Evolutionary conservation across 2,113 vertebrate genomes (phyloP).

Genomic region (Pipra filicauda): DNA sequence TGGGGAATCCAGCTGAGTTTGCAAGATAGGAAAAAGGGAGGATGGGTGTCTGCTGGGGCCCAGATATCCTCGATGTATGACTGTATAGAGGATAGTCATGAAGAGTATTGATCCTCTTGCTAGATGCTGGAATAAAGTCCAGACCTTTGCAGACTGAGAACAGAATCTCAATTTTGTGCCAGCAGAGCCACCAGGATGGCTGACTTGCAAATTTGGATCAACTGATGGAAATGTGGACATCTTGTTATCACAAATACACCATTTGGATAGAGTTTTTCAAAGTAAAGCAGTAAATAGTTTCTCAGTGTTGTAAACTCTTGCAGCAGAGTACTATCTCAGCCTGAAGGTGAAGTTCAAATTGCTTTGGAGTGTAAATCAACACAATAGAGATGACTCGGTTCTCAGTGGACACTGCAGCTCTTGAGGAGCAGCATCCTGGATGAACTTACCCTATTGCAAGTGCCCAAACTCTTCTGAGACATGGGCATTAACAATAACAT

Average conservation of each 20-base stretch:
- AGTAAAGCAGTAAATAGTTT: neutral
- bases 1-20: neutral
- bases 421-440: neutral
- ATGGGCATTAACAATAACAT: neutral
- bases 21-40: neutral
- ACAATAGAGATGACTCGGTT: neutral
- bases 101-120: neutral
- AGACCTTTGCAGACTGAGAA: neutral
- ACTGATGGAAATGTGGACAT: neutral
- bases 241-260: neutral
- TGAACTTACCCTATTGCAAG: neutral
- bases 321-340: neutral
- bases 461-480: constrained; percentile 4
- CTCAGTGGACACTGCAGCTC: neutral
- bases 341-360: neutral
- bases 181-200: neutral
- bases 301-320: neutral
- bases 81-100: neutral
- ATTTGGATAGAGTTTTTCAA: neutral
- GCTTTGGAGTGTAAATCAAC: neutral
- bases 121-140: constrained; percentile 21
- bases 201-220: neutral
- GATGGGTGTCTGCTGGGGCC: neutral
- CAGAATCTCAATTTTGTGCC: neutral
- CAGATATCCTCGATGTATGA: neutral